Evolutionary conservation across 1,140 invertebrate genomes (phyloP).

Genomic region (Diprion similis): DNA sequence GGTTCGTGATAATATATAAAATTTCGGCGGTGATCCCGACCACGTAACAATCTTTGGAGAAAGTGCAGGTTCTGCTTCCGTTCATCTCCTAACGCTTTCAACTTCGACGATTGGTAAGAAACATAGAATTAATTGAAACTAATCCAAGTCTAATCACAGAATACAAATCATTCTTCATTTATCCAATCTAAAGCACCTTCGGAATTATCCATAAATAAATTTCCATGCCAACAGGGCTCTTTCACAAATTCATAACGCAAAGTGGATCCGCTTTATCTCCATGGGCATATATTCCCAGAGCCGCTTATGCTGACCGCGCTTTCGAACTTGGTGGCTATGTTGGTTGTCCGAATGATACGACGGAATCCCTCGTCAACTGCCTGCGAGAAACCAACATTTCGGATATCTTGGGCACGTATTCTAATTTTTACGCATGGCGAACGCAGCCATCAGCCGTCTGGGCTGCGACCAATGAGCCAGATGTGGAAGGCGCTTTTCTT

Average conservation of each 20-base stretch:
- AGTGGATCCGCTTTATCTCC: not conserved
- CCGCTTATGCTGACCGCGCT: slow-evolving; percentile 17
- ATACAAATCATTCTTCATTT: not conserved
- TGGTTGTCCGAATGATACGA: slow-evolving; percentile 24
- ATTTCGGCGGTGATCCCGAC: slow-evolving; percentile 49
- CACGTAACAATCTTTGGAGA: slow-evolving; percentile 43
- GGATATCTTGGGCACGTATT: not conserved
- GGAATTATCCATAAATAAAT: too few species aligned
- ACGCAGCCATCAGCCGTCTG: slow-evolving; percentile 13
- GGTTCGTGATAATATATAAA: slow-evolving; percentile 51
- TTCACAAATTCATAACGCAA: slow-evolving; percentile 1
- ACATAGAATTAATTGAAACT: not conserved
- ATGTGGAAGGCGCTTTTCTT: slow-evolving; percentile 26
- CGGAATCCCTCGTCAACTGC: slow-evolving; percentile 25
- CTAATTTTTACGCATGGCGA: slow-evolving; percentile 17
- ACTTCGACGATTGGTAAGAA: slow-evolving; percentile 47
- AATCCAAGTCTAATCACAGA: not conserved
- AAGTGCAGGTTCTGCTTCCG: slow-evolving; percentile 38
- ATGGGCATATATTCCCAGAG: slow-evolving; percentile 58
- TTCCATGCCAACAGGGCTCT: not conserved
- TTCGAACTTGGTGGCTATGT: slow-evolving; percentile 20
- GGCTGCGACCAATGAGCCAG: slow-evolving; percentile 28
- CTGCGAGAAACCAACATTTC: slow-evolving; percentile 15
- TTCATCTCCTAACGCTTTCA: slow-evolving; percentile 63
- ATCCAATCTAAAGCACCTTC: too few species aligned